Evolutionary conservation across 1,140 invertebrate genomes (phyloP).

Genomic region (Scaptomyza pallida): DNA sequence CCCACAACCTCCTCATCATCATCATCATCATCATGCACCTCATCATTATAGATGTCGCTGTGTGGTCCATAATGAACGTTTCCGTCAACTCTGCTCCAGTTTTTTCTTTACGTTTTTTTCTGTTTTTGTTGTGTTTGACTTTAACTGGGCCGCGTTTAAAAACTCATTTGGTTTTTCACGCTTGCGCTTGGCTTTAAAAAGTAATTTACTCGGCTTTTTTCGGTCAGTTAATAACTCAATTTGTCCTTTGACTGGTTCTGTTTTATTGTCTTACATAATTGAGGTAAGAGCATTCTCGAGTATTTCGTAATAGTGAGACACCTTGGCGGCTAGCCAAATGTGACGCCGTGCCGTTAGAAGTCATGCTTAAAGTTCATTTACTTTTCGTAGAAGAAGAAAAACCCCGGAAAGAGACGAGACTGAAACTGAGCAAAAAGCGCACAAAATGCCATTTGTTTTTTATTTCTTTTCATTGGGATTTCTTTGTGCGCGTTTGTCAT

Average conservation of each 20-base stretch:
- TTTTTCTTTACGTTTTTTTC: slow-evolving; percentile 14
- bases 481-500: slow-evolving; percentile 19
- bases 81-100: slow-evolving; percentile 56
- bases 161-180: slow-evolving; percentile 55
- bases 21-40: neutral
- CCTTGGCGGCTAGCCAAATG: slow-evolving; percentile 45
- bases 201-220: slow-evolving; percentile 23
- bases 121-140: slow-evolving; percentile 7
- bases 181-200: slow-evolving; percentile 26
- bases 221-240: slow-evolving; percentile 64
- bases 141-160: slow-evolving; percentile 49
- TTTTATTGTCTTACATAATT: slow-evolving; percentile 25
- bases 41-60: slow-evolving; percentile 21
- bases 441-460: slow-evolving; percentile 59
- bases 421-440: slow-evolving; percentile 17
- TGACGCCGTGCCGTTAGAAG: slow-evolving; percentile 68
- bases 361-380: slow-evolving; percentile 70
- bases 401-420: slow-evolving; percentile 29
- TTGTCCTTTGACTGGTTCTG: slow-evolving; percentile 63
- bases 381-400: slow-evolving; percentile 66
- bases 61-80: slow-evolving; percentile 70
- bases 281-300: slow-evolving; percentile 33
- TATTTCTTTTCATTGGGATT: slow-evolving; percentile 43
- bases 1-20: neutral
- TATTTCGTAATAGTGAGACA: slow-evolving; percentile 25